These are phyloP conservation scores for Clarias laeviceps DNA, from an alignment of 2,797 vertebrate genomes.

Conservation along the genomic window DNA sequence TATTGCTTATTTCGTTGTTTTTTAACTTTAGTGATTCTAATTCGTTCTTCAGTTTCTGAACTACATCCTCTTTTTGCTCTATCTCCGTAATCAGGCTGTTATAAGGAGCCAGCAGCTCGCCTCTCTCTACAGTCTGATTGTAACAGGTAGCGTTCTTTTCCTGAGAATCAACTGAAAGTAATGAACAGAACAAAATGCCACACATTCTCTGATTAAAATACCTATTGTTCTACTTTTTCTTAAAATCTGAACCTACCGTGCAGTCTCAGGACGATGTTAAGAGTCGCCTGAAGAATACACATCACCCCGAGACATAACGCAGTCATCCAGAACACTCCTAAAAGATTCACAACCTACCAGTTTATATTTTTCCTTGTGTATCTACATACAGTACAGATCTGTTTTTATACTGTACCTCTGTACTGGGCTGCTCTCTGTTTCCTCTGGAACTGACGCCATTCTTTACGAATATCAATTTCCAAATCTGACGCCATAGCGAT, in stretches of 20 bases:
- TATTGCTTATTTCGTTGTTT: background rate
- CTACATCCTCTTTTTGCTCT: background rate
- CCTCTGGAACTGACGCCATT: background rate
- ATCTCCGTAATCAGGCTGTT: background rate
- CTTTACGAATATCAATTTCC: background rate
- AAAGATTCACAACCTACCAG: background rate
- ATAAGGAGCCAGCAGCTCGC: background rate
- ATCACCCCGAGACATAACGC: constrained; percentile 18
- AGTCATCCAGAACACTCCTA: constrained; percentile 8
- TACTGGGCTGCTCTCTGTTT: background rate
- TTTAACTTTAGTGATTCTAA: background rate
- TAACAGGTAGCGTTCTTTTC: background rate
- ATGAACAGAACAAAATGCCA: background rate
- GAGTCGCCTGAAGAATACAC: constrained; percentile 34
- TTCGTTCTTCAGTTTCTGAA: background rate
- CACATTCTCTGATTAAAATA: background rate
- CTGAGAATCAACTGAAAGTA: background rate
- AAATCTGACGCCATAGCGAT: background rate
- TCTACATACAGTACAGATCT: no score
- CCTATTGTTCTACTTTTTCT: background rate
- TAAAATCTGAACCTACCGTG: constrained; percentile 6
- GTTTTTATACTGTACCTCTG: constrained; percentile 18
- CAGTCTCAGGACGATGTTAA: constrained; percentile 32
- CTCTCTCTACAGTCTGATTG: background rate
- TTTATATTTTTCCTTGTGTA: background rate